Conservation (phyloP, 2,888 invertebrate genomes). For the Catocala fraxini region DNA sequence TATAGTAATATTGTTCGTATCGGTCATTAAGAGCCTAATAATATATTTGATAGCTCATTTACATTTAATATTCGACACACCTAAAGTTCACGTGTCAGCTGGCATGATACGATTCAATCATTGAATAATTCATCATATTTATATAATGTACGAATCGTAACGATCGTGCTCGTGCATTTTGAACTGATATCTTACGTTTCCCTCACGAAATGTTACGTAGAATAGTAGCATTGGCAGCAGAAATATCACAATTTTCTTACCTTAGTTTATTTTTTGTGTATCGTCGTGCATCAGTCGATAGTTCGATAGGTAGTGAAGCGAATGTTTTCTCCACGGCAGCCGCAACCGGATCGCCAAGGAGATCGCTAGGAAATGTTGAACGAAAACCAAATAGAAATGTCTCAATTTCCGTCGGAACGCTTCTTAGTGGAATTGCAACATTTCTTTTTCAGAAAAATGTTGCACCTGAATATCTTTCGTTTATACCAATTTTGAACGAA, state of each 20-base stretch:
- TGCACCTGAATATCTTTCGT: conserved; percentile 61
- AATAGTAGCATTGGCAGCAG: background rate
- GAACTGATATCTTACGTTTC: background rate
- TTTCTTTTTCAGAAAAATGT: conserved; percentile 65
- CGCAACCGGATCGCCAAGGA: conserved; percentile 70
- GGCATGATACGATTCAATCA: conserved; percentile 26
- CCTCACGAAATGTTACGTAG: background rate
- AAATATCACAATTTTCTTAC: conserved; percentile 1
- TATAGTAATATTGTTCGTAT: background rate
- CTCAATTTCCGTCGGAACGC: conserved; percentile 80
- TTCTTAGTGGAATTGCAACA: conserved; percentile 67
- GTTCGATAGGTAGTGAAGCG: conserved; percentile 59
- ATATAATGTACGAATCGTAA: background rate
- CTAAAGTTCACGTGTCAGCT: conserved; percentile 33
- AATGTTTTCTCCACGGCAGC: conserved; percentile 63
- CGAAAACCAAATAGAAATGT: conserved; percentile 83
- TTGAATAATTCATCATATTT: conserved; percentile 38
- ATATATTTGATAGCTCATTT: conserved; percentile 41
- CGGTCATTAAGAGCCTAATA: conserved; percentile 20
- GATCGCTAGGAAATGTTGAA: conserved; percentile 77
- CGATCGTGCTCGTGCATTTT: conserved; percentile 5
- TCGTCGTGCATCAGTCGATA: conserved; percentile 49
- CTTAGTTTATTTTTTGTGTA: conserved; percentile 35
- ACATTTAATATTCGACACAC: conserved; percentile 40
- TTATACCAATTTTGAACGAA: conserved; percentile 49